Evolutionary conservation across 2,113 vertebrate genomes (phyloP).

Genomic region (Oenanthe oenanthe): DNA sequence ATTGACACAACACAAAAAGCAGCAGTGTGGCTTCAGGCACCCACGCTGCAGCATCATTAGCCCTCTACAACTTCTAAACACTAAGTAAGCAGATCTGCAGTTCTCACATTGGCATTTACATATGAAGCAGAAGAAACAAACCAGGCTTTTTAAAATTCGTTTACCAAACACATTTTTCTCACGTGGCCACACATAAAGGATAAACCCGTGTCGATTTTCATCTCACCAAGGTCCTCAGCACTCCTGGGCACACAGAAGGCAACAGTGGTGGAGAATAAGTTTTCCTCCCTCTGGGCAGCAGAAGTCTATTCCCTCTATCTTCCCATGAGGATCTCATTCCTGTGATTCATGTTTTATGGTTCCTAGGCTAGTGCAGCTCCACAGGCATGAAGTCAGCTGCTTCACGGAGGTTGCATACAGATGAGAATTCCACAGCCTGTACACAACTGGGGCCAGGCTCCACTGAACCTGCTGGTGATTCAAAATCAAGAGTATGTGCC

Average conservation of each 20-base stretch:
- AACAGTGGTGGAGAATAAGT: background rate
- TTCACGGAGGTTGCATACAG: background rate
- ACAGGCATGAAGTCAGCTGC: background rate
- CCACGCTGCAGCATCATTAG: background rate
- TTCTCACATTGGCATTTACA: background rate
- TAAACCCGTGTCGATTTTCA: background rate
- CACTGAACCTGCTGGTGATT: background rate
- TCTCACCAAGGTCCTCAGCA: background rate
- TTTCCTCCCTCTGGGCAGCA: background rate
- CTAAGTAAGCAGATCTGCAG: background rate
- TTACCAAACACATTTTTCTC: background rate
- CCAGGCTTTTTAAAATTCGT: background rate
- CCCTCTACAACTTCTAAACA: background rate
- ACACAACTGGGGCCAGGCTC: background rate
- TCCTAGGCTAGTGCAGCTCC: background rate
- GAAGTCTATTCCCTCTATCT: background rate
- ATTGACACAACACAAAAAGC: background rate
- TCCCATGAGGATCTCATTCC: background rate
- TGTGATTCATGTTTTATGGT: background rate
- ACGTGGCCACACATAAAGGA: accelerated
- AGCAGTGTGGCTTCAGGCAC: background rate
- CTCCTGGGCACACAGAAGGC: background rate
- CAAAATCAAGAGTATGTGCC: background rate
- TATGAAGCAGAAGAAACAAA: background rate
- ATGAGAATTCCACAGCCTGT: background rate